These are phyloP conservation scores for Eupithecia pulchellata DNA, from an alignment of 2,888 invertebrate genomes.

Conservation along the genomic window DNA sequence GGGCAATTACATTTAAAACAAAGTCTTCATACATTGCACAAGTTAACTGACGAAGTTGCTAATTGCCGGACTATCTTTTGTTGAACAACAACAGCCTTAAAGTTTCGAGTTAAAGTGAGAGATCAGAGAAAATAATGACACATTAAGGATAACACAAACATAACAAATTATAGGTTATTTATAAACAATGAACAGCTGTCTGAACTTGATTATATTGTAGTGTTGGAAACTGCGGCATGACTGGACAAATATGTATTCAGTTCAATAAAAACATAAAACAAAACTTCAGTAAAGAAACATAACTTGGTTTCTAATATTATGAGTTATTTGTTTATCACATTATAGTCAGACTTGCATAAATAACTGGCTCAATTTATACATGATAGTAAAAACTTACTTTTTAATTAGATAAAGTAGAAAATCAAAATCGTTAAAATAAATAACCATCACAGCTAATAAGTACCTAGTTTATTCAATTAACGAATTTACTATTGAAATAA, in stretches of 20 bases:
- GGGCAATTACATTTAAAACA: not conserved
- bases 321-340: slow-evolving; percentile 71
- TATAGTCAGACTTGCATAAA: slow-evolving; percentile 47
- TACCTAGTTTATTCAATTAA: slow-evolving; percentile 20
- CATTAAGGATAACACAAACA: not conserved
- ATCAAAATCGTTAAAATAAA: slow-evolving; percentile 37
- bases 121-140: not conserved
- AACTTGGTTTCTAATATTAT: slow-evolving; percentile 51
- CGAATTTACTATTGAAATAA: slow-evolving; percentile 17
- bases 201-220: not conserved
- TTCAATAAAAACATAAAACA: slow-evolving; percentile 19
- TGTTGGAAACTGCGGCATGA: not conserved
- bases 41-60: not conserved
- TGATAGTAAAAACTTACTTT: slow-evolving; percentile 37
- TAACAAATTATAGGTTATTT: not conserved
- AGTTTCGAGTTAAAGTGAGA: not conserved
- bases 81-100: not conserved
- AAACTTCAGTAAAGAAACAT: slow-evolving; percentile 34
- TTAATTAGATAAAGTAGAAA: slow-evolving; percentile 35
- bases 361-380: slow-evolving; percentile 44
- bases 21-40: not conserved
- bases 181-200: not conserved
- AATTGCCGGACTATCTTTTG: not conserved
- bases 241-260: not conserved
- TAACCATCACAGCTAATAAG: slow-evolving; percentile 42